These are phyloP conservation scores for Antidorcas marsupialis DNA, from an alignment of 2,113 vertebrate genomes.

Conservation along the genomic window DNA sequence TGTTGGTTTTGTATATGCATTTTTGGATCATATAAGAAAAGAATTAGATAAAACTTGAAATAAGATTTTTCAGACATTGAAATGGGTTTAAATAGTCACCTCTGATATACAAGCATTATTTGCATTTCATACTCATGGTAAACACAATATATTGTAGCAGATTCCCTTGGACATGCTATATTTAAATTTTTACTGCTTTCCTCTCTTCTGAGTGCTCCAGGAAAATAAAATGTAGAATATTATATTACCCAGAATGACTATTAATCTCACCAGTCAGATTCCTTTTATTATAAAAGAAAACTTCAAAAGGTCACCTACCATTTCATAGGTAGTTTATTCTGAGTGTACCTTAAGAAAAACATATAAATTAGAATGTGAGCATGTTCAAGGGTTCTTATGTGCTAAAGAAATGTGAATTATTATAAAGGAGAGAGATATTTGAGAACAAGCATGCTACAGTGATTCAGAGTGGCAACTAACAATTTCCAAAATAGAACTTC, in stretches of 20 bases:
- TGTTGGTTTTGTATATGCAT: background rate
- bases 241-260: background rate
- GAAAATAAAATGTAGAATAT: background rate
- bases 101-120: constrained; percentile 9
- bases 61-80: background rate
- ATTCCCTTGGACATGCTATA: background rate
- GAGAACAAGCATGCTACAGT: background rate
- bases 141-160: background rate
- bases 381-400: background rate
- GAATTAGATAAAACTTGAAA: background rate
- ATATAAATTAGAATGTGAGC: background rate
- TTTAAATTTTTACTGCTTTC: constrained; percentile 4
- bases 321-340: constrained; percentile 1
- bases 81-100: constrained; percentile 18
- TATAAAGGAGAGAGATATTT: background rate
- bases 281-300: background rate
- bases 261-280: background rate
- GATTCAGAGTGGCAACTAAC: background rate
- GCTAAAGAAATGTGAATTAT: background rate
- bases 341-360: background rate
- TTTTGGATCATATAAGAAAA: background rate
- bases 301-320: background rate
- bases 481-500: background rate
- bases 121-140: background rate
- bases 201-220: background rate